Base-by-base conservation (phyloP, 2,888 invertebrate species). In the Acrocera orbiculus region DNA sequence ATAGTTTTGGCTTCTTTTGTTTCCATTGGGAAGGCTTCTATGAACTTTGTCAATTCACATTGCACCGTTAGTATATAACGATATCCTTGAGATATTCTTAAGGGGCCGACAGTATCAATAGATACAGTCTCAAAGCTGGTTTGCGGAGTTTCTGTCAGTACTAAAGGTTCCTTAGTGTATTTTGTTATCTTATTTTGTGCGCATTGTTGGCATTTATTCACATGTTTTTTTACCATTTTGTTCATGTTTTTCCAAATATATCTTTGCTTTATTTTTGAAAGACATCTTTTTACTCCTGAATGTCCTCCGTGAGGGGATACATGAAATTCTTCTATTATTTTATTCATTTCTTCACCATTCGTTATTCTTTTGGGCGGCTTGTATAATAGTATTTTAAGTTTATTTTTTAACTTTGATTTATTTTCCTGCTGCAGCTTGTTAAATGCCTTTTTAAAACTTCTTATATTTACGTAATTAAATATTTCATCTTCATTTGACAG, bases 281-380 rank as follows among this genome's bases (percentile, higher is more conserved):
- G 23, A 11, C n/a, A 23, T 23, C 23, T n/a, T 5, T 11, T 3
- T 23, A 11, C 11, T 23, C 23, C 23, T 6, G 11, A n/a, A 23
- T 23, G 23, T 23, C 23, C 23, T 7, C 23, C 23, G 11, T n/a
- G 11, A 23, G 4, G 10, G 23, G 23, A 25, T 4, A 11, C 16
- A 24, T 40, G 37, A 16, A 13, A 38, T 34, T 36, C 26, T 19
- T 34, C 13, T 34, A 38, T 38, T 20, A 41, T 22, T 28, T 33
- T 22, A 4, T 24, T 24, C 28, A 32, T 22, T 6, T 16, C 32
- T 31, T 15, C 16, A 20, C 15, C 26, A 11, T 36, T n/a, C 15
- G 4, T 22, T 22, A 32, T 27, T 32, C 13, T 30, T 27, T 36
- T 36, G 17, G 27, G 10, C 30, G 31, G 34, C 27, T 34, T 31